Base-by-base conservation (phyloP, 2,797 vertebrate species). In the Melopsittacus undulatus region DNA sequence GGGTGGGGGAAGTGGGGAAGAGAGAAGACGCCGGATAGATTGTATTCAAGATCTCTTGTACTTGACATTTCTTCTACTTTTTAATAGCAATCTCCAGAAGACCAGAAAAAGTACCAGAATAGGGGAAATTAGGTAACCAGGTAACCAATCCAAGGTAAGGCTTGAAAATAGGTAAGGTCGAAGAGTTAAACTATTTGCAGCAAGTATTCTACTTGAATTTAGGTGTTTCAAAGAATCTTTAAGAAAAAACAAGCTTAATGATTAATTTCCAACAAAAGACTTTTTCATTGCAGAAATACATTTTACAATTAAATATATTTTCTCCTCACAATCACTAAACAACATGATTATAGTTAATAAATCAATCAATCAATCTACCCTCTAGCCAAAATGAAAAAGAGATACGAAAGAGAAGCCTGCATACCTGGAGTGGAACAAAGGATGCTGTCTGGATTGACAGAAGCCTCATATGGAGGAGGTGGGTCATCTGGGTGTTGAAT, bases 401-500 rank as follows among this genome's bases (percentile, higher is more conserved):
- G 3, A 34, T 43, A 69, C 27, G 40, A 78, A 46, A 80, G 51
- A 76, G 14, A 64, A 72, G 32, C 61, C 36, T 36, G 61, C 43
- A 1, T 97, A 99, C 99, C 98, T 74, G 99, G 98, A 86, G 98
- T 98, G 74, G 99, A 98, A 70, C 98, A 99, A 94, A 99, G 98
- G 78, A 99, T 97, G 82, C 98, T 98, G 97, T 99, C 98, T 7
- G 99, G 98, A 97, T 99, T 98, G 97, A 99, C 98, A 97, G 99
- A 99, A 88, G 99, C 99, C 95, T 99, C 99, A 1, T 99, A 99
- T 2, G 99, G 99, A 9, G 99, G 99, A 4, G 99, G 99, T 2
- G 99, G 99, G 95, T 99, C 99, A 24, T 99, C 99, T 0, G 99
- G 99, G 90, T 99, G 99, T 76, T 98, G 99, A 87, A 99, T 98